phyloP scores from a whole-genome alignment of 1,140 invertebrate species.

The Macrocentrus cingulum region DNA sequence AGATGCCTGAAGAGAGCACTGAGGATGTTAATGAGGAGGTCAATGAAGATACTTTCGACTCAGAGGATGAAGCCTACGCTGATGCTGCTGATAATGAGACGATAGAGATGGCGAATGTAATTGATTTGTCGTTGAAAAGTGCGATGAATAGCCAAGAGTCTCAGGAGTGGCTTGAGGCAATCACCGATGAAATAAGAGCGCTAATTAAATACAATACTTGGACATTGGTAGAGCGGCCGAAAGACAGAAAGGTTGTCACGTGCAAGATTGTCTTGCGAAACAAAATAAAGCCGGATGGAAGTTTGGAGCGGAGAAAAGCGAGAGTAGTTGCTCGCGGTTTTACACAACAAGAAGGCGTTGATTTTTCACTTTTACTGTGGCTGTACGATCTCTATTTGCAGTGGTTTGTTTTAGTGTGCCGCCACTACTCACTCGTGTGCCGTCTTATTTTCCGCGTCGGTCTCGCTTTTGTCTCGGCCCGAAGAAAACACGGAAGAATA shows the following conservation, averaged over 20 bases:
- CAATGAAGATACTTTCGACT: too few relatives aligned
- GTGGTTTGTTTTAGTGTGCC: too few relatives aligned
- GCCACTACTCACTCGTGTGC: too few relatives aligned
- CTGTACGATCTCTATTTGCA: too few relatives aligned
- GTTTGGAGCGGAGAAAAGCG: not conserved
- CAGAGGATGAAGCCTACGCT: not conserved
- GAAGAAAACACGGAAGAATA: too few relatives aligned
- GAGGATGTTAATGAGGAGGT: not conserved
- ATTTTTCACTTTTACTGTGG: conserved; percentile 9
- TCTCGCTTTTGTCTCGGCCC: too few relatives aligned
- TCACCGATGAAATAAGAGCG: not conserved
- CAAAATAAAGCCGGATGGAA: conserved; percentile 1
- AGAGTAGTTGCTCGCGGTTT: conserved; percentile 4
- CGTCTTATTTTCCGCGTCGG: too few relatives aligned
- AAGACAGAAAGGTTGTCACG: not conserved
- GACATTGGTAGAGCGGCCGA: not conserved
- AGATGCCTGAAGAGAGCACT: not conserved
- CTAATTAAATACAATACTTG: not conserved
- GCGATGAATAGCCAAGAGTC: not conserved
- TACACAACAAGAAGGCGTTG: conserved; percentile 1
- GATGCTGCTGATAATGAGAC: not conserved
- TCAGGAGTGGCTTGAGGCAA: not conserved
- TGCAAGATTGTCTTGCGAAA: not conserved
- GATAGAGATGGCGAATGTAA: not conserved
- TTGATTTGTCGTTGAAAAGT: not conserved